Conservation (phyloP, 2,113 vertebrate genomes). For the Beaufortia kweichowensis region DNA sequence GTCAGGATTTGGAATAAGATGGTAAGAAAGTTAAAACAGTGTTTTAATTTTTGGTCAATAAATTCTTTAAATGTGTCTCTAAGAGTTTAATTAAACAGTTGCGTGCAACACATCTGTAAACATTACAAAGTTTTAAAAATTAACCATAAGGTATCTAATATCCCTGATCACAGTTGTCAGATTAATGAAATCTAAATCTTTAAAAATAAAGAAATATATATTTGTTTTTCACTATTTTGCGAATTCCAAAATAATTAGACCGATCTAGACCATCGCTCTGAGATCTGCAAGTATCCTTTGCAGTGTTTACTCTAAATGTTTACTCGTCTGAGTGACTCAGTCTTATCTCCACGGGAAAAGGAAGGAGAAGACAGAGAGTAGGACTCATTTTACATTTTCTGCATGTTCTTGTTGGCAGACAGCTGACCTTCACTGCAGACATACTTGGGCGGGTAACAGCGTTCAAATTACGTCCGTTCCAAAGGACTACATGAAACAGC, state of each 20-base stretch:
- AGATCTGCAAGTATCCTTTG: background rate
- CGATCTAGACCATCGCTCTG: background rate
- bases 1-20: too few species aligned
- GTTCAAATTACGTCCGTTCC: conserved; percentile 63
- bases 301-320: conserved; percentile 4
- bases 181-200: background rate
- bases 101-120: background rate
- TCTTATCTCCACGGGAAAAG: conserved; percentile 12
- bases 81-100: background rate
- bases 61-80: too few species aligned
- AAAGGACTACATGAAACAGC: conserved; percentile 68
- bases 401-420: conserved; percentile 71
- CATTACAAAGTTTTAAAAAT: background rate
- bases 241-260: background rate
- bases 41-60: too few species aligned
- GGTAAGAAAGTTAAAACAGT: too few species aligned
- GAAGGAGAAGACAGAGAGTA: conserved; percentile 34
- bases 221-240: background rate
- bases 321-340: conserved; percentile 9
- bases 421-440: conserved; percentile 72
- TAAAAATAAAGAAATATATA: too few species aligned
- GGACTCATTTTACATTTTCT: conserved; percentile 69
- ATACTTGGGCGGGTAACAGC: conserved; percentile 64
- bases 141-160: background rate
- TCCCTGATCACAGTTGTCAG: background rate